A percentile compares a stretch with the other conserved stretches of the same genome.
phyloP scores from a whole-genome alignment of 2,797 vertebrate genomes.

The Sebastes iracundus region DNA sequence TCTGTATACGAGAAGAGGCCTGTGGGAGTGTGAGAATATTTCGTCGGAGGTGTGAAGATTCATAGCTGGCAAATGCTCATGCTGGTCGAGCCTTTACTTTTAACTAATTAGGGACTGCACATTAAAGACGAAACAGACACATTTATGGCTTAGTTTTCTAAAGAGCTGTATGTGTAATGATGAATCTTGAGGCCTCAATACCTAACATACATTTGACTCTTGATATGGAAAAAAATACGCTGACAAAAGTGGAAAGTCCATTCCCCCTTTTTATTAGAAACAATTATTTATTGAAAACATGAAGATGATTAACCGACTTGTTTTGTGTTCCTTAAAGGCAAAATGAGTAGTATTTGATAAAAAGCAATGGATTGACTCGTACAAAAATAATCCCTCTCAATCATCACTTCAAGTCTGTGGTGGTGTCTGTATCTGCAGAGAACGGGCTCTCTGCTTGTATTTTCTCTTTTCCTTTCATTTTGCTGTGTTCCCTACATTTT shows the following conservation, averaged over 20 bases:
- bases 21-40: slow-evolving; percentile 67
- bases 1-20: slow-evolving; percentile 41
- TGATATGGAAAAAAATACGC: neutral
- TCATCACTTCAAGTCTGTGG: neutral
- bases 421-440: neutral
- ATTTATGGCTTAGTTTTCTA: neutral
- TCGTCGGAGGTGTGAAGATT: slow-evolving; percentile 54
- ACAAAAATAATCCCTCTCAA: neutral
- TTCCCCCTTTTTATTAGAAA: neutral
- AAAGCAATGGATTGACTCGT: neutral
- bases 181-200: neutral
- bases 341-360: neutral
- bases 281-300: fast-evolving
- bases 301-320: neutral
- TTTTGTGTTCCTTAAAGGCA: neutral
- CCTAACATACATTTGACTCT: neutral
- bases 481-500: neutral
- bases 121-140: neutral
- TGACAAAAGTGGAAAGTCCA: neutral
- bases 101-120: slow-evolving; percentile 15
- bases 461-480: neutral
- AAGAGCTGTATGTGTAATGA: neutral
- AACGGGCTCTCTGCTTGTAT: neutral
- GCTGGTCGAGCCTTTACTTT: slow-evolving; percentile 22
- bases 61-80: slow-evolving; percentile 33